Base-by-base conservation (phyloP, 2,797 vertebrate genomes). In the Mallotus villosus region DNA sequence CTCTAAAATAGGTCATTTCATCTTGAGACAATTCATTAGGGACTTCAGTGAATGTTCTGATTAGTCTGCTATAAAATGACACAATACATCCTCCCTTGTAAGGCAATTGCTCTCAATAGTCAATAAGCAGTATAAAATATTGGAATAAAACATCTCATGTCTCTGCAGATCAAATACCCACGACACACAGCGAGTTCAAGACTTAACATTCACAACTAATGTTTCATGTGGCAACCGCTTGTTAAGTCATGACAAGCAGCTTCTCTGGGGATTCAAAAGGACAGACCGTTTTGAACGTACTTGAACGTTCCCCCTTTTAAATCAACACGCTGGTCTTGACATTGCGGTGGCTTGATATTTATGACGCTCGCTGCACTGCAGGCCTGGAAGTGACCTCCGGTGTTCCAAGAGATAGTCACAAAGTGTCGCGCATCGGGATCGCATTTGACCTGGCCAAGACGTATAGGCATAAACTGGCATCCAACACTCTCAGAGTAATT, bases 1-100 rank as follows among this genome's bases (percentile, higher is more conserved):
- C 76, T 71, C 64, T 59, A 76, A 91, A 92, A 67, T 81, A 90
- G 91, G 91, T 87, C 91, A 82, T 63, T 86, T 90, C 79, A 75
- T 86, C 87, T 84, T 82, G 85, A 88, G 85, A 87, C 77, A 17
- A 85, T 80, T 65, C 90, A 82, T 81, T 75, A 85, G 90, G 89
- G 90, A 89, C 85, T 76, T 78, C 16, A 60, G 69, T 21, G 77
- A 80, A 84, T 85, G 87, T 77, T 84, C 86, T 86, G 85, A 85
- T 88, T 82, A 71, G 82, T 85, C 80, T 86, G 80, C 81, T 74
- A 70, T n/a, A 61, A 80, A 86, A 77, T 77, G 82, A 86, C 78
- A 63, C 78, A 85, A 81, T 63, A 60, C 60, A 57, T 72, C 75
- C 70, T 41, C 74, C 67, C 11, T n/a, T 17, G 68, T 63, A 71